A percentile compares a stretch with the other conserved stretches of the same genome.
phyloP scores from a whole-genome alignment of 2,797 vertebrate genomes.

The Amblyraja radiata region DNA sequence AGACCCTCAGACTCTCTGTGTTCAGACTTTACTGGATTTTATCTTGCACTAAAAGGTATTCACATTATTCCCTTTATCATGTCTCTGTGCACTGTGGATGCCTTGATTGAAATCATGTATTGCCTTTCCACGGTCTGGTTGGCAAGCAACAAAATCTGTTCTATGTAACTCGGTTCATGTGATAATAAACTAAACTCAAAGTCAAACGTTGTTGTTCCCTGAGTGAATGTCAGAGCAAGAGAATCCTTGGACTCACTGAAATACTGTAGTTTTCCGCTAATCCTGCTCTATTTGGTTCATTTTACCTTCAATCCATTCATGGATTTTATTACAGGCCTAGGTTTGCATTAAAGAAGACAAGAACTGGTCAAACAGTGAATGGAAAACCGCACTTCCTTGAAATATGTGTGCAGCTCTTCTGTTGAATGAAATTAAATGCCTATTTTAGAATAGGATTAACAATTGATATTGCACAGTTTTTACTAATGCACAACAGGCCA shows the following conservation, averaged over 20 bases:
- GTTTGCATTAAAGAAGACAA: not conserved
- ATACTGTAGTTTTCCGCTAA: not conserved
- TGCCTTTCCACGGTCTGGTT: no score
- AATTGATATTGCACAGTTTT: not conserved
- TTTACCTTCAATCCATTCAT: not conserved
- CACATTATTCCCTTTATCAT: no score
- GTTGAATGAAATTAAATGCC: not conserved
- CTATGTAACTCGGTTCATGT: no score
- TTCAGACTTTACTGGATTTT: no score
- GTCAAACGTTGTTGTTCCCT: no score
- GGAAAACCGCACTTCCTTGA: not conserved
- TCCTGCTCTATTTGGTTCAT: not conserved
- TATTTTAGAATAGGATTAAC: not conserved
- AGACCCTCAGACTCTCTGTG: no score
- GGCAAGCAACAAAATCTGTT: no score
- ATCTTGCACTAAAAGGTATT: no score
- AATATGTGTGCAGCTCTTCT: not conserved
- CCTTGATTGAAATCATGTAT: no score
- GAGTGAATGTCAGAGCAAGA: not conserved
- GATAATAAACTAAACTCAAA: no score
- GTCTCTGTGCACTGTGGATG: no score
- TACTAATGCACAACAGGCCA: no score
- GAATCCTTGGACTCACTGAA: not conserved
- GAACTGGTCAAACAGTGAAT: not conserved
- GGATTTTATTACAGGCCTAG: not conserved